These are phyloP conservation scores for Luscinia megarhynchos DNA, from an alignment of 2,797 vertebrate genomes.

Conservation along the genomic window DNA sequence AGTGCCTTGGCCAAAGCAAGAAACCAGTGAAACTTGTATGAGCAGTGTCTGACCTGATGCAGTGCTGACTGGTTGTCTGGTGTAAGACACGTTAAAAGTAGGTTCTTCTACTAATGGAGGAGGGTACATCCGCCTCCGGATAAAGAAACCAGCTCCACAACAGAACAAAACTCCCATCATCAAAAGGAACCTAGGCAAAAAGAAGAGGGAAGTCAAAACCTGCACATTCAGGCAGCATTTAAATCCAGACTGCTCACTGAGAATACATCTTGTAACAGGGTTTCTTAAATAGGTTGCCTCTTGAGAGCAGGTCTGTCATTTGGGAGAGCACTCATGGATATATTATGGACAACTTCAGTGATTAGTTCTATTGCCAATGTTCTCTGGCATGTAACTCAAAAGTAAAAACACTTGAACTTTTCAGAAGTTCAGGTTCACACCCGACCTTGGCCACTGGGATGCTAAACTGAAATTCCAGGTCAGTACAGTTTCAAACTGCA, in stretches of 20 bases:
- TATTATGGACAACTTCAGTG: not conserved
- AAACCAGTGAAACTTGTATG: not conserved
- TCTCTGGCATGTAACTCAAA: not conserved
- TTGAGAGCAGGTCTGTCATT: not conserved
- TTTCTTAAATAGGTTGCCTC: not conserved
- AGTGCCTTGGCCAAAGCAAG: not conserved
- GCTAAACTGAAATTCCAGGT: not conserved
- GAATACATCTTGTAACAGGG: not conserved
- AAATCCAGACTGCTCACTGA: not conserved
- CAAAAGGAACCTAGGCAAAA: constrained; percentile 87
- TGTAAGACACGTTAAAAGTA: constrained; percentile 94
- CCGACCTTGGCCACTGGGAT: not conserved
- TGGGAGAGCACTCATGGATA: not conserved
- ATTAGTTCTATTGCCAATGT: not conserved
- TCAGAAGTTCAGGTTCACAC: not conserved
- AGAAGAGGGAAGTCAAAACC: constrained; percentile 8
- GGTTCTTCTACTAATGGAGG: constrained; percentile 91
- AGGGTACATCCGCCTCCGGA: constrained; percentile 92
- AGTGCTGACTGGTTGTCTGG: constrained; percentile 85
- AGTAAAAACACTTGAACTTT: not conserved
- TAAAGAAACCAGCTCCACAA: constrained; percentile 94
- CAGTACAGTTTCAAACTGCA: rapidly evolving
- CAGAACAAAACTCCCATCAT: constrained; percentile 98
- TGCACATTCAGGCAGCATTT: not conserved
- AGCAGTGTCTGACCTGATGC: constrained; percentile 83